phyloP scores from a whole-genome alignment of 1,140 invertebrate genomes.

The Drosophila persimilis region DNA sequence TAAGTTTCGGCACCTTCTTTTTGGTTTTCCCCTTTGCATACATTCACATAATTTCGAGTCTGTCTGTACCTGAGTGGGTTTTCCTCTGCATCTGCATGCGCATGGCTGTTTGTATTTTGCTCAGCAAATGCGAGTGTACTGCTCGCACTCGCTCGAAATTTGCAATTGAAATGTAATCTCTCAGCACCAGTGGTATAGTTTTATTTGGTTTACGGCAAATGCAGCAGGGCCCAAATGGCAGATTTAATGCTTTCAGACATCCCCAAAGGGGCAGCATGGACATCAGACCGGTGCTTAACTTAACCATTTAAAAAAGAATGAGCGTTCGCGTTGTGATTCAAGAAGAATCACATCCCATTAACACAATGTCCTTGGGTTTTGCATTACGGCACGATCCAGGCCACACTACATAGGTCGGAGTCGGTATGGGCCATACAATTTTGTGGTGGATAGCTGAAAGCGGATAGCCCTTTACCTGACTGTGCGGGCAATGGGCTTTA shows the following conservation, averaged over 20 bases:
- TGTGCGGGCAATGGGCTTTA: no score
- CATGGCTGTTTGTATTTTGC: constrained; percentile 27
- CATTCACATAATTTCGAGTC: constrained; percentile 48
- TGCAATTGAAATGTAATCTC: constrained; percentile 79
- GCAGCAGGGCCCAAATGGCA: constrained; percentile 25
- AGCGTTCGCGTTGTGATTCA: no score
- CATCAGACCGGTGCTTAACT: no score
- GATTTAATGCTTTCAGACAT: constrained; percentile 58
- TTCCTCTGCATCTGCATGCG: not conserved
- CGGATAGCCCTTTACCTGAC: no score
- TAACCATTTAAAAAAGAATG: no score
- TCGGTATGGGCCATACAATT: no score
- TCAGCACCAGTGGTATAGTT: constrained; percentile 52
- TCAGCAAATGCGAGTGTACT: no score
- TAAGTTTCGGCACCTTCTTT: constrained; percentile 12
- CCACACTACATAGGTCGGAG: no score
- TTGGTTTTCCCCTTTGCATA: constrained; percentile 56
- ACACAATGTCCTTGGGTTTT: no score
- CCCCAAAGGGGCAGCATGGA: not conserved
- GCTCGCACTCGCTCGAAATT: constrained; percentile 48
- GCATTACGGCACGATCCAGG: no score
- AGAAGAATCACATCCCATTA: no score
- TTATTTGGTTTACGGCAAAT: constrained; percentile 76
- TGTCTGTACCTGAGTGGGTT: constrained; percentile 18
- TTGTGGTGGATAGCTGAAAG: no score